A percentile compares a stretch with the other conserved stretches of the same genome.
phyloP scores from a whole-genome alignment of 2,888 invertebrate species.

The Gryllus longicercus region DNA sequence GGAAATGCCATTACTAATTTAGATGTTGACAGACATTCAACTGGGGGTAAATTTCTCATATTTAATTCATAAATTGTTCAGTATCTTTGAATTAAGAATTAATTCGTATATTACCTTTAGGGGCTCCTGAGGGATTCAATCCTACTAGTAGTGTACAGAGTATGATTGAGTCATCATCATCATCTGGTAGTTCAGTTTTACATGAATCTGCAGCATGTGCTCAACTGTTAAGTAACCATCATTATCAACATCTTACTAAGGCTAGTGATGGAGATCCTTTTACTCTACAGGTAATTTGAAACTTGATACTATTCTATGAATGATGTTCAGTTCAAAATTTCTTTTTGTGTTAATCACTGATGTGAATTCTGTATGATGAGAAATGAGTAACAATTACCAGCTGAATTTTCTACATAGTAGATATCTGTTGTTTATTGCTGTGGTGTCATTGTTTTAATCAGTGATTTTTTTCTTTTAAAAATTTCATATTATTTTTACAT shows the following conservation, averaged over 20 bases:
- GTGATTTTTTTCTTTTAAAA: too few relatives aligned
- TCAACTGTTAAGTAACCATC: constrained; percentile 40
- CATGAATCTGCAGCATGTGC: constrained; percentile 41
- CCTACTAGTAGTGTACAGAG: constrained; percentile 36
- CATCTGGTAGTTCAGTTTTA: constrained; percentile 40
- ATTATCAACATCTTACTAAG: constrained; percentile 38
- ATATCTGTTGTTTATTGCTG: too few relatives aligned
- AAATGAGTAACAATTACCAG: too few relatives aligned
- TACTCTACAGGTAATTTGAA: constrained; percentile 34
- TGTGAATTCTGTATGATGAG: too few relatives aligned
- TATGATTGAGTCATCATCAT: constrained; percentile 39
- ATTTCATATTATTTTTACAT: too few relatives aligned
- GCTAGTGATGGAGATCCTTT: constrained; percentile 35
- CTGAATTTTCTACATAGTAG: too few relatives aligned
- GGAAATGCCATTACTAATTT: constrained; percentile 34
- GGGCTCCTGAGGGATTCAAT: neutral
- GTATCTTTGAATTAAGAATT: too few relatives aligned
- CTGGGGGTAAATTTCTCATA: too few relatives aligned
- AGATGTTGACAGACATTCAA: constrained; percentile 3
- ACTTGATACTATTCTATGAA: neutral
- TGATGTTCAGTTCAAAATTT: neutral
- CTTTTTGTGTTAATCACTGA: neutral
- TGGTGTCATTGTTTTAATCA: too few relatives aligned
- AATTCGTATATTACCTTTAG: neutral
- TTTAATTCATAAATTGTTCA: too few relatives aligned